Evolutionary conservation across 2,888 invertebrate species (phyloP).

Genomic region (Diogma glabrata): DNA sequence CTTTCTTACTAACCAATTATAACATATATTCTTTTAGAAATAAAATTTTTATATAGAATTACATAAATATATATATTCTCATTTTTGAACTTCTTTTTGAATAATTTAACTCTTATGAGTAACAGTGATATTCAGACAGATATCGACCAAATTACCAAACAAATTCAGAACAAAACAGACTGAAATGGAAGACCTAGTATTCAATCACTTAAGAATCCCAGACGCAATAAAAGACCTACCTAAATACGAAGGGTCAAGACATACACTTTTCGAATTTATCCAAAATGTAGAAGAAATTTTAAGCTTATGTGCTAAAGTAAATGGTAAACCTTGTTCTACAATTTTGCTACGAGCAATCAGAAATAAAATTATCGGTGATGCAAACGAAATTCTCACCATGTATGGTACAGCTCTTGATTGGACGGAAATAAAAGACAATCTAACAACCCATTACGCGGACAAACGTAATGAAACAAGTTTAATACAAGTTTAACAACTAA

Average conservation of each 20-base stretch:
- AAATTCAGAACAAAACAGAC: too few relatives aligned
- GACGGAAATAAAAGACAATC: constrained; percentile 17
- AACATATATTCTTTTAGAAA: too few relatives aligned
- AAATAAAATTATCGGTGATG: too few relatives aligned
- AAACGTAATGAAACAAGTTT: constrained; percentile 18
- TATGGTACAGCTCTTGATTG: constrained; percentile 18
- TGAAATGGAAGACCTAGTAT: too few relatives aligned
- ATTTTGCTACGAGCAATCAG: neutral
- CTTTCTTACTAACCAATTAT: too few relatives aligned
- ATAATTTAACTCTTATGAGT: too few relatives aligned
- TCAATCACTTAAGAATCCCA: constrained; percentile 15
- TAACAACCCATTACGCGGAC: constrained; percentile 18
- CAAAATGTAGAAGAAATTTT: constrained; percentile 18
- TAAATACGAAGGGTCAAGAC: constrained; percentile 15
- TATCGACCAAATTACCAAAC: too few relatives aligned
- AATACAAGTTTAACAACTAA: too few relatives aligned
- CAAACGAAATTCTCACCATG: constrained; percentile 17
- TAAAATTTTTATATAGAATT: too few relatives aligned
- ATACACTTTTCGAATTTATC: constrained; percentile 15
- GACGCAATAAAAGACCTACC: constrained; percentile 20
- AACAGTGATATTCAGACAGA: too few relatives aligned
- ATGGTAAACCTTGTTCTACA: constrained; percentile 12
- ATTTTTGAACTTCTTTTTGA: too few relatives aligned
- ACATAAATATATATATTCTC: too few relatives aligned
- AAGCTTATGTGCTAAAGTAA: constrained; percentile 6